A percentile compares a stretch with the other conserved stretches of the same genome.
phyloP scores from a whole-genome alignment of 2,888 invertebrate species.

The Nomada fabriciana region DNA sequence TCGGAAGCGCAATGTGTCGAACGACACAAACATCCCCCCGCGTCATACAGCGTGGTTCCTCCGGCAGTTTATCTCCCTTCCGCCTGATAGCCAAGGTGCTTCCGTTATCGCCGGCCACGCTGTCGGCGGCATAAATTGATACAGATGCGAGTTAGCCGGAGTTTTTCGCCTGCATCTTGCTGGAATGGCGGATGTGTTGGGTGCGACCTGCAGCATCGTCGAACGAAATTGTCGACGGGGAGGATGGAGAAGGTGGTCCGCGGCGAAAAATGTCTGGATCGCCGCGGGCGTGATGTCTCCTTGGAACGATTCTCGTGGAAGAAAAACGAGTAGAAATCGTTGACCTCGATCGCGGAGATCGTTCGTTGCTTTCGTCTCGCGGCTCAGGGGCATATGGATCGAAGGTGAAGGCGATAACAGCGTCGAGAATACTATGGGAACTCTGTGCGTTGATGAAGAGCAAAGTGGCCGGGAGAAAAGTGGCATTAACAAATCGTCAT shows the following conservation, averaged over 20 bases:
- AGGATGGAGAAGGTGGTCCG: slow-evolving; percentile 15
- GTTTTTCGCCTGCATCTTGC: slow-evolving; percentile 80
- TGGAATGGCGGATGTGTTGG: slow-evolving; percentile 53
- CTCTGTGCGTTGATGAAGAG: slow-evolving; percentile 49
- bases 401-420: slow-evolving; percentile 67
- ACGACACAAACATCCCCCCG: slow-evolving; percentile 51
- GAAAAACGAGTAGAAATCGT: slow-evolving; percentile 43
- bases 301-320: slow-evolving; percentile 34
- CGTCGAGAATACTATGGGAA: slow-evolving; percentile 16
- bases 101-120: slow-evolving; percentile 71
- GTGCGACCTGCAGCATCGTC: slow-evolving; percentile 35
- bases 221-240: slow-evolving; percentile 11
- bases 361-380: slow-evolving; percentile 39
- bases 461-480: slow-evolving; percentile 51
- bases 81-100: slow-evolving; percentile 68
- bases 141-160: slow-evolving; percentile 83
- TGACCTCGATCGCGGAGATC: slow-evolving; percentile 49
- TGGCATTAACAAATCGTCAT: slow-evolving; percentile 60
- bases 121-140: slow-evolving; percentile 82
- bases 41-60: slow-evolving; percentile 55
- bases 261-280: slow-evolving; percentile 63
- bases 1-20: slow-evolving; percentile 41
- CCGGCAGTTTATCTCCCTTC: slow-evolving; percentile 65
- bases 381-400: slow-evolving; percentile 50
- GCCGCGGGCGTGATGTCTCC: slow-evolving; percentile 42